A percentile compares a stretch with the other conserved stretches of the same genome.
Evolutionary conservation across 2,797 vertebrate genomes (phyloP).

Genomic region (Siniperca scherzeri): DNA sequence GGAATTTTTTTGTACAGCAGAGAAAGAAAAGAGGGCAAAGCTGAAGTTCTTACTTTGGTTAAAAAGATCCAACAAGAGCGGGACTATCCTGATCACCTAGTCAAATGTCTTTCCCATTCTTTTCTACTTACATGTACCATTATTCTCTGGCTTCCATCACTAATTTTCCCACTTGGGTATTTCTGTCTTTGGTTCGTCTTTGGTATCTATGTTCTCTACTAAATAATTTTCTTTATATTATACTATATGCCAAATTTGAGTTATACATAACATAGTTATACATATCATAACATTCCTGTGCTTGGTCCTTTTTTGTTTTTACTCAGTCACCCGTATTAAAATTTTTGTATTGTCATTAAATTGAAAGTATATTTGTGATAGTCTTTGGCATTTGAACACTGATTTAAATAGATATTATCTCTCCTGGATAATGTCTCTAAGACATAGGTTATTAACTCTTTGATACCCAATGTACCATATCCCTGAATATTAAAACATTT

Average conservation of each 20-base stretch:
- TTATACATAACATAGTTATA: no score
- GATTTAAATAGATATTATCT: neutral
- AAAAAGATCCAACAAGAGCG: conserved; percentile 6
- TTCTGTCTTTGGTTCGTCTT: neutral
- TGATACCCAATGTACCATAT: neutral
- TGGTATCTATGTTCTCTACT: neutral
- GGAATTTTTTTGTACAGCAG: conserved; percentile 8
- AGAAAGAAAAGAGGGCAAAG: neutral
- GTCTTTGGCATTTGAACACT: neutral
- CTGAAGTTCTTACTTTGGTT: neutral
- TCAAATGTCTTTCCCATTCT: neutral
- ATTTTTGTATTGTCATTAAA: neutral
- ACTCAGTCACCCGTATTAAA: neutral
- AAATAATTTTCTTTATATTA: neutral
- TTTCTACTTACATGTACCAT: neutral
- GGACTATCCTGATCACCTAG: neutral
- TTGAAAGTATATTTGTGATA: neutral
- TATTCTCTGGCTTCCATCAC: neutral
- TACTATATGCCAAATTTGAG: neutral
- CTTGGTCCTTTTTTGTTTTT: neutral
- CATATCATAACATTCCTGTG: neutral
- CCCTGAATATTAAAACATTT: neutral
- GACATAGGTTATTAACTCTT: neutral
- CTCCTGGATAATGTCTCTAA: neutral
- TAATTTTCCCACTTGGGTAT: neutral